Evolutionary conservation across 1,140 invertebrate species (phyloP), one percentile per base, ranked within the genome.

Genomic region (Papilio glaucus): DNA sequence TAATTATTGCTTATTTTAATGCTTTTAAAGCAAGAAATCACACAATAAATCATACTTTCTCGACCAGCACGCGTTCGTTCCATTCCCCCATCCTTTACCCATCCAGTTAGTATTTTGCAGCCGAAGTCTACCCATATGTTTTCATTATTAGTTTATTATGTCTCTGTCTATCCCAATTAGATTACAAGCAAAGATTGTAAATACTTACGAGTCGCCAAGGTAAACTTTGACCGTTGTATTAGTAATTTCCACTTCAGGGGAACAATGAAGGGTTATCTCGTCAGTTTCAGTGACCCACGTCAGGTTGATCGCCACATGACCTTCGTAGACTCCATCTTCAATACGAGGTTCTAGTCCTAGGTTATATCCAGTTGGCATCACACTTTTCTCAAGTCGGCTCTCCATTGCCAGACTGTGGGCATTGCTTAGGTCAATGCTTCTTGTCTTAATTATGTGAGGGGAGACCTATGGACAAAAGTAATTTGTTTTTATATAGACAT

Each of bases 401-500:
- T 95, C 95, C 67, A 94, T 93, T 9, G 94, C 93, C 3, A 95
- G 77, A 4, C 93, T 86, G 72, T 95, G 93, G 0, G 94, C 93
- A 74, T 94, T 94, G 69, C 95, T 95, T 38, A 95, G 78, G 81
- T 95, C 95, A 70, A 95, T 95, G 74, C 95, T 95, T 77, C 95
- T 83, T 0, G 90, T 87, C 73, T 85, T 88, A n/a, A 91, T 92
- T 24, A 91, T 91, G 73, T 90, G 83, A 10, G 74, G 69, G 3
- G 71, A 21, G 4, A 75, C 70, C 73, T 75, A 26, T 39, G 18
- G 39, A 39, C n/a, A 12, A 33, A 53, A 42, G 10, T 9, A 18
- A 60, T n/a, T n/a, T n/a, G 4, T 26, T 26, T 45, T 18, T 45
- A 7, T 45, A 45, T 15, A 15, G 6, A 1, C 29, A 45, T 15